These are phyloP conservation scores for Gryon sp. DNA, from an alignment of 1,140 invertebrate genomes.

Conservation along the genomic window DNA sequence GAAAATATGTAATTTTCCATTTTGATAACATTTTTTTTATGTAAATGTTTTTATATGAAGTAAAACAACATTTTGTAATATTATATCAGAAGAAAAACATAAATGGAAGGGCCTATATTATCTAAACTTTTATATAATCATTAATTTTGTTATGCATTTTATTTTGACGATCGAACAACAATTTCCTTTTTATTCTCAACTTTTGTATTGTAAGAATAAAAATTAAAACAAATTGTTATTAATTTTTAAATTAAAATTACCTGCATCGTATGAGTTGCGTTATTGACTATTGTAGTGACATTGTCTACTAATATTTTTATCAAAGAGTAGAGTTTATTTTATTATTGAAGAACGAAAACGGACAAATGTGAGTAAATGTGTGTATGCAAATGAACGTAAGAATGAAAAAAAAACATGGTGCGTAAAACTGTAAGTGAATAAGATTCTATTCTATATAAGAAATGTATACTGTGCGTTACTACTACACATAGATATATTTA, in stretches of 20 bases:
- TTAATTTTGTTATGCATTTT: too few relatives aligned
- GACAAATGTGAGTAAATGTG: slow-evolving; percentile 5
- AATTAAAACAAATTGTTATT: background rate
- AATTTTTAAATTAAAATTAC: background rate
- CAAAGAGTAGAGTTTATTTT: slow-evolving; percentile 76
- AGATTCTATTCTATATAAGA: slow-evolving; percentile 27
- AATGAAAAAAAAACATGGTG: too few relatives aligned
- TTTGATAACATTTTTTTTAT: too few relatives aligned
- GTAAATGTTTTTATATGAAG: too few relatives aligned
- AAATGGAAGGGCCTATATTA: too few relatives aligned
- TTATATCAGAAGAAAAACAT: too few relatives aligned
- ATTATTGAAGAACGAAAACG: slow-evolving; percentile 67
- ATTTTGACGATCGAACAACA: too few relatives aligned
- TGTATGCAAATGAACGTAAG: background rate
- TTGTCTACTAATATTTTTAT: slow-evolving; percentile 61
- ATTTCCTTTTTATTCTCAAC: too few relatives aligned
- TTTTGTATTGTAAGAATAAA: background rate
- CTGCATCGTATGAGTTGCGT: slow-evolving; percentile 1
- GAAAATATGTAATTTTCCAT: too few relatives aligned
- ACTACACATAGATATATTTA: slow-evolving; percentile 53
- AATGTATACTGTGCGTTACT: slow-evolving; percentile 43
- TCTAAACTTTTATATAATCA: too few relatives aligned
- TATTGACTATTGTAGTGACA: slow-evolving; percentile 9
- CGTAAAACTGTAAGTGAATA: slow-evolving; percentile 7
- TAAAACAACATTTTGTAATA: too few relatives aligned